Percentiles rank a stretch among this genome's conserved stretches.
Evolutionary conservation across 2,113 vertebrate genomes (phyloP).

Genomic region (Brachypteracias leptosomus): DNA sequence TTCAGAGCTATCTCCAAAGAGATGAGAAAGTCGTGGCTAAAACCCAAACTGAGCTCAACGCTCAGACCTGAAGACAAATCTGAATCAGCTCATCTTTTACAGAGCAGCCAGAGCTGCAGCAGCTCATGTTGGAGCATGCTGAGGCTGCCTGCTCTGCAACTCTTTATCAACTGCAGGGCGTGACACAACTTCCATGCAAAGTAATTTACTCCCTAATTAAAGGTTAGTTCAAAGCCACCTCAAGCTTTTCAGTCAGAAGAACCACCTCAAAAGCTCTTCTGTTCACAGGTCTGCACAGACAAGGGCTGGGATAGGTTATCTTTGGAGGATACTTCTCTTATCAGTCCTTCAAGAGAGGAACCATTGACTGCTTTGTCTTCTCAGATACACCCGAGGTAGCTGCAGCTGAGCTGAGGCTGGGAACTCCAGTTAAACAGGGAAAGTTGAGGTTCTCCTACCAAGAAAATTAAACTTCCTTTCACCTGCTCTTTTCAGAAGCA

Average conservation of each 20-base stretch:
- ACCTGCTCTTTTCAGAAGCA: background rate
- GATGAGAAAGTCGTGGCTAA: background rate
- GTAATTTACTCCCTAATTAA: background rate
- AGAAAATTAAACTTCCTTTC: background rate
- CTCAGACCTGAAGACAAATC: background rate
- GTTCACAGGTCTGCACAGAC: background rate
- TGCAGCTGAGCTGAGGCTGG: background rate
- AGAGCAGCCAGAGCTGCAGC: background rate
- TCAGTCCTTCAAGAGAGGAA: background rate
- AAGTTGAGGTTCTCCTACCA: background rate
- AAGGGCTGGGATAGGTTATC: background rate
- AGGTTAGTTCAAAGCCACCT: background rate
- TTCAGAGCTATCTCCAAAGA: background rate
- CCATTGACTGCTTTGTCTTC: background rate
- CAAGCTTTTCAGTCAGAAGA: background rate
- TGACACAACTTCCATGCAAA: background rate
- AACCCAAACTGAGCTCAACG: background rate
- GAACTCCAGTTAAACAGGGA: background rate
- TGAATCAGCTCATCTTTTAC: too few relatives aligned
- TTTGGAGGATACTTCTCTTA: background rate
- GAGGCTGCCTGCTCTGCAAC: background rate
- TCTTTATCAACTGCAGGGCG: background rate
- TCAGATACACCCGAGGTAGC: fast-evolving
- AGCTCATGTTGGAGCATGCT: background rate
- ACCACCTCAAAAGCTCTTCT: background rate